Conservation (phyloP, 2,888 invertebrate species). For the Himalopsyche japonica region DNA sequence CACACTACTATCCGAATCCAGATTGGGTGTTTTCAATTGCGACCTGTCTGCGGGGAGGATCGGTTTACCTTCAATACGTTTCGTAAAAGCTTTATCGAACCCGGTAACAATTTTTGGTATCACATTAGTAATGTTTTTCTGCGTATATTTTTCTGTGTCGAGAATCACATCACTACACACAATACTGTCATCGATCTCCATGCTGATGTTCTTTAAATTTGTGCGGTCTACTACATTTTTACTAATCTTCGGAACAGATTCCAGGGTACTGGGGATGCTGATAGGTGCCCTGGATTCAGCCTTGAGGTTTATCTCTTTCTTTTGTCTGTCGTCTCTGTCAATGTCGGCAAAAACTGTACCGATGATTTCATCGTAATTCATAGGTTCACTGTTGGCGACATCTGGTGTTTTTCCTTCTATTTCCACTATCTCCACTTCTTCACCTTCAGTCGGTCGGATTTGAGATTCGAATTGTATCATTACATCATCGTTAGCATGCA, state of each 20-base stretch:
- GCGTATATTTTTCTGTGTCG: neutral
- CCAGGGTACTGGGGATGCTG: too few relatives aligned
- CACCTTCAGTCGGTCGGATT: too few relatives aligned
- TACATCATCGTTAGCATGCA: neutral
- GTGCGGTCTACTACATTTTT: conserved; percentile 13
- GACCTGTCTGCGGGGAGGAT: too few relatives aligned
- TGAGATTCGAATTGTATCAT: neutral
- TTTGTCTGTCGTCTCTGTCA: too few relatives aligned
- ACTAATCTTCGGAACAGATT: conserved; percentile 47
- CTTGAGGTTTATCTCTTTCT: too few relatives aligned
- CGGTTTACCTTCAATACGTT: too few relatives aligned
- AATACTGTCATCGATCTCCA: conserved; percentile 19
- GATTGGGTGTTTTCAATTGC: neutral
- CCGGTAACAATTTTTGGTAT: neutral
- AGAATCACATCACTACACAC: neutral
- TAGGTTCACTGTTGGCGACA: conserved; percentile 5
- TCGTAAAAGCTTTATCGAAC: too few relatives aligned
- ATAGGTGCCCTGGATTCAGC: too few relatives aligned
- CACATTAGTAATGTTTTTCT: neutral
- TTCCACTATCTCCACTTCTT: neutral
- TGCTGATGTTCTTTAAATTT: conserved; percentile 18
- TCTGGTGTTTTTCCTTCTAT: neutral
- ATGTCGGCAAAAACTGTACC: too few relatives aligned
- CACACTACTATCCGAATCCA: conserved; percentile 52
- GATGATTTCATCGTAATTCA: conserved; percentile 50